phyloP scores from a whole-genome alignment of 2,113 vertebrate species.

The human region DNA sequence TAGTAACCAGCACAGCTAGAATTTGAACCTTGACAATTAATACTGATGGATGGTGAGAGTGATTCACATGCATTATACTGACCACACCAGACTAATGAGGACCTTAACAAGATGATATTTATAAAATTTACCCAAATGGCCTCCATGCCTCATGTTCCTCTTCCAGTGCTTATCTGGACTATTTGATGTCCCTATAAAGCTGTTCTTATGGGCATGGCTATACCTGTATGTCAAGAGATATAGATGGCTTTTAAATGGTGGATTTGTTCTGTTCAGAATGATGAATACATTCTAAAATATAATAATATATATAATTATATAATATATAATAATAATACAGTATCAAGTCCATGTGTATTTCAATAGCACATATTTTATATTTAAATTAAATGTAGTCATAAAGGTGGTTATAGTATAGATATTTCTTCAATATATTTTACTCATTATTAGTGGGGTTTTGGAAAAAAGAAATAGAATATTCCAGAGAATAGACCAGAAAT shows the following conservation, averaged over 20 bases:
- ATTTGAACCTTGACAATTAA: not conserved
- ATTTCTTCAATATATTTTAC: slow-evolving; percentile 25
- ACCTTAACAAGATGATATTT: slow-evolving; percentile 43
- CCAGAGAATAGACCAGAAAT: not conserved
- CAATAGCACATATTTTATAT: slow-evolving; percentile 9
- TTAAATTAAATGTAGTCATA: not conserved
- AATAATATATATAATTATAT: not conserved
- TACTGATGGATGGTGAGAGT: not conserved
- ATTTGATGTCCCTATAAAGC: not conserved
- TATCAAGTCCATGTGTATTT: not conserved
- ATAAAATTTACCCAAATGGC: slow-evolving; percentile 28
- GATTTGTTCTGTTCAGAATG: not conserved
- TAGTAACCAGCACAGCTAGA: not conserved
- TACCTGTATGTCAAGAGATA: not conserved
- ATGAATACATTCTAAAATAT: not conserved
- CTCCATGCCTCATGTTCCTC: not conserved
- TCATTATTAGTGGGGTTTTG: not conserved
- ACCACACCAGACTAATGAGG: slow-evolving; percentile 3
- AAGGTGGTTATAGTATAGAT: not conserved
- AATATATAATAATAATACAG: not conserved
- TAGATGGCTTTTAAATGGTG: slow-evolving; percentile 8
- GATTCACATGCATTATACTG: slow-evolving; percentile 10
- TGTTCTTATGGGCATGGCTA: not conserved
- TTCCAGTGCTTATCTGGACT: not conserved
- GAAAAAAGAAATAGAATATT: not conserved